A percentile compares a stretch with the other conserved stretches of the same genome.
phyloP scores from a whole-genome alignment of 2,113 vertebrate genomes.

The Hipposideros armiger region DNA sequence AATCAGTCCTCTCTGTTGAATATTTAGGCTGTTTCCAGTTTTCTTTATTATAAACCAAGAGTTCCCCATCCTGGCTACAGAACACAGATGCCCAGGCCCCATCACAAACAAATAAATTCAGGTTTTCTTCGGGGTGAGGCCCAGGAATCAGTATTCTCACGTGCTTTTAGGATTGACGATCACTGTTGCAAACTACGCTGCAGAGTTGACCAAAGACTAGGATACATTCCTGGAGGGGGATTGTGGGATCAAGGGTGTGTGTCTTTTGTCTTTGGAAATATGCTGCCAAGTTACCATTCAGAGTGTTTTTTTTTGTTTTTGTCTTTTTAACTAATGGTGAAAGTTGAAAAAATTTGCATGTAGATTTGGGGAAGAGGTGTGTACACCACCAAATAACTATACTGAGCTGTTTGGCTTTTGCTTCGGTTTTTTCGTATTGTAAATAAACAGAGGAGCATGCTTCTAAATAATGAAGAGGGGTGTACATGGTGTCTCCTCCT shows the following conservation, averaged over 20 bases:
- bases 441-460: neutral
- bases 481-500: neutral
- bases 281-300: neutral
- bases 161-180: neutral
- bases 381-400: accelerated
- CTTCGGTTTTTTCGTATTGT: neutral
- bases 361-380: neutral
- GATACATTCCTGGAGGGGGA: neutral
- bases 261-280: neutral
- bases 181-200: neutral
- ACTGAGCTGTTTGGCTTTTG: neutral
- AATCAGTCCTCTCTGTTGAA: neutral
- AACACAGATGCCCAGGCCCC: neutral
- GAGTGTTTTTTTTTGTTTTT: neutral
- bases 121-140: accelerated
- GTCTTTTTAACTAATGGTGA: neutral
- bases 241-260: neutral
- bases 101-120: neutral
- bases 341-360: neutral
- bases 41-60: neutral
- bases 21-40: neutral
- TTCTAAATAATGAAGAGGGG: neutral
- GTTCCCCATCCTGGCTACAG: neutral
- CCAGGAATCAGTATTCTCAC: neutral
- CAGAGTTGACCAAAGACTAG: neutral